A percentile compares a stretch with the other conserved stretches of the same genome.
Conservation (phyloP, 2,888 invertebrate species). For the Megaustenia siamemsis region DNA sequence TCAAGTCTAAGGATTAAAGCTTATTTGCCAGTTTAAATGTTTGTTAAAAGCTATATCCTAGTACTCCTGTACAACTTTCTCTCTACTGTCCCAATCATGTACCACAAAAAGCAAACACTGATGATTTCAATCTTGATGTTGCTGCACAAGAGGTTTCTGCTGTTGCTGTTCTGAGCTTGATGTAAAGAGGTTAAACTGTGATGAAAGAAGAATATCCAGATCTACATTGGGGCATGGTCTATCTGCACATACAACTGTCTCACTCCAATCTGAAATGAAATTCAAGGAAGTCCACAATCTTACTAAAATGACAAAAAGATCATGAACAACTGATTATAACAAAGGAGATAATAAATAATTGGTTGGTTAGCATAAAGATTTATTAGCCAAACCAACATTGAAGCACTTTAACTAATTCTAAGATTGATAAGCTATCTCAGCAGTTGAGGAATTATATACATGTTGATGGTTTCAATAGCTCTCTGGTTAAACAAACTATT, state of each 20-base stretch:
- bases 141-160: not conserved
- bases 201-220: not conserved
- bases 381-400: no score
- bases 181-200: not conserved
- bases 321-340: no score
- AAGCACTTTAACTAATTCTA: no score
- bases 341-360: no score
- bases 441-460: no score
- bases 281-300: not conserved
- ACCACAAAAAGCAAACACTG: not conserved
- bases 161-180: not conserved
- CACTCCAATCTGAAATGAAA: conserved; percentile 85
- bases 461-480: no score
- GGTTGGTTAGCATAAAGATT: no score
- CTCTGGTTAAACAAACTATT: no score
- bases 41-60: not conserved
- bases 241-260: conserved; percentile 95
- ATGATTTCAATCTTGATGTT: not conserved
- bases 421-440: no score
- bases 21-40: not conserved
- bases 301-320: no score
- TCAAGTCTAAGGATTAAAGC: not conserved
- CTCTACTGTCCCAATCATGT: not conserved
- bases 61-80: not conserved
- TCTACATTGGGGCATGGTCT: conserved; percentile 90